Percentiles rank a stretch among this genome's conserved stretches.
These are phyloP conservation scores for Sylvietta virens DNA, from an alignment of 2,113 vertebrate genomes.

Conservation along the genomic window DNA sequence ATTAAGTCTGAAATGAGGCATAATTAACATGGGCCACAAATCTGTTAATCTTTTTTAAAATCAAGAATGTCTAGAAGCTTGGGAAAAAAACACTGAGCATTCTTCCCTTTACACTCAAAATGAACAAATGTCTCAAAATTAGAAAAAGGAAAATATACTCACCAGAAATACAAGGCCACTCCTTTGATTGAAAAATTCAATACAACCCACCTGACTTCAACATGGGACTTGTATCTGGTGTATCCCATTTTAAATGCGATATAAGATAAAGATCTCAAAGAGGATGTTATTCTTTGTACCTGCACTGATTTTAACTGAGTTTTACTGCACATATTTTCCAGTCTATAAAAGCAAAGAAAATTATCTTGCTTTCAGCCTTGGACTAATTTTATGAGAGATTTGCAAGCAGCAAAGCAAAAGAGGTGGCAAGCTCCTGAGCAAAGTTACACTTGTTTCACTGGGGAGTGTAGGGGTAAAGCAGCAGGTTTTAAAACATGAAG, in stretches of 20 bases:
- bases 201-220: background rate
- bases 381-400: background rate
- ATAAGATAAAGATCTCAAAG: background rate
- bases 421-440: background rate
- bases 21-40: background rate
- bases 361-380: background rate
- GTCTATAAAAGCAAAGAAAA: background rate
- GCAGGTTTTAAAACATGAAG: background rate
- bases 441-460: background rate
- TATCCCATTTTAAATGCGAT: background rate
- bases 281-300: background rate
- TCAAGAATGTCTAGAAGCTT: background rate
- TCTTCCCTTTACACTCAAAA: background rate
- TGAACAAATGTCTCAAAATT: background rate
- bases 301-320: background rate
- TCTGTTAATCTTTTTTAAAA: background rate
- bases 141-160: background rate
- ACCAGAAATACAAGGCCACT: background rate
- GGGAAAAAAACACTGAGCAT: background rate
- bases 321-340: background rate
- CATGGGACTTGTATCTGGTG: background rate
- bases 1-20: background rate
- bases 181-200: background rate
- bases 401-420: background rate
- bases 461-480: background rate